phyloP scores from a whole-genome alignment of 1,140 invertebrate species.

The Ptiloglossa arizonensis region DNA sequence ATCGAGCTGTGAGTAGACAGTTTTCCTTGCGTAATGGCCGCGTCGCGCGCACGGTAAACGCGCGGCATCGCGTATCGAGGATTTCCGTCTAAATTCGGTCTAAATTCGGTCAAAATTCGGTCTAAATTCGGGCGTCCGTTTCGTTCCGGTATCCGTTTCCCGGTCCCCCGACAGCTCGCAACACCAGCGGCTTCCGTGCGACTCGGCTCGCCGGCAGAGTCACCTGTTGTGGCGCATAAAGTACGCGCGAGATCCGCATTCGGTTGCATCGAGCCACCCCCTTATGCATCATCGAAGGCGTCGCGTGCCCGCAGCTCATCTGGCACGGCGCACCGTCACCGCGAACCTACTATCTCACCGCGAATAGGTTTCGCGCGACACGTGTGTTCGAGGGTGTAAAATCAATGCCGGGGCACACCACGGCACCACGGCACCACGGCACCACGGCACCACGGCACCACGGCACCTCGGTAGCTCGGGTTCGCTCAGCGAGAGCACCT shows the following conservation, averaged over 20 bases:
- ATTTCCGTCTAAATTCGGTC: no score
- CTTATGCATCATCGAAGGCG: conserved; percentile 73
- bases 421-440: conserved; percentile 51
- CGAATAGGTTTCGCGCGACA: conserved; percentile 77
- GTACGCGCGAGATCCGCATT: conserved; percentile 62
- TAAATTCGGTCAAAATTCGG: no score
- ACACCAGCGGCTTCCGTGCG: conserved; percentile 38
- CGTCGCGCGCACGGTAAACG: neutral
- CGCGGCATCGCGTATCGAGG: no score
- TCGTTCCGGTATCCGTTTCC: conserved; percentile 22
- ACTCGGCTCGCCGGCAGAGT: conserved; percentile 41
- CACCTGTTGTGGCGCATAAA: conserved; percentile 76
- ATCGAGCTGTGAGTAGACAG: conserved; percentile 87
- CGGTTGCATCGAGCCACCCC: conserved; percentile 55
- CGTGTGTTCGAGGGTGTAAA: conserved; percentile 75
- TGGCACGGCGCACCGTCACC: conserved; percentile 68
- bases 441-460: conserved; percentile 52
- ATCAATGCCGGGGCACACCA: conserved; percentile 74
- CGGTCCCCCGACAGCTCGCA: conserved; percentile 21
- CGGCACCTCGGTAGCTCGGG: no score
- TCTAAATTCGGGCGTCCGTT: conserved; percentile 23
- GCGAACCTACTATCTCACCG: conserved; percentile 74
- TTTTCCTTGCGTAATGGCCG: neutral
- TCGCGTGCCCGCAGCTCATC: conserved; percentile 79
- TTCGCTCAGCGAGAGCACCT: no score